Evolutionary conservation across 1,140 invertebrate species (phyloP).

Genomic region (Lineus longissimus): DNA sequence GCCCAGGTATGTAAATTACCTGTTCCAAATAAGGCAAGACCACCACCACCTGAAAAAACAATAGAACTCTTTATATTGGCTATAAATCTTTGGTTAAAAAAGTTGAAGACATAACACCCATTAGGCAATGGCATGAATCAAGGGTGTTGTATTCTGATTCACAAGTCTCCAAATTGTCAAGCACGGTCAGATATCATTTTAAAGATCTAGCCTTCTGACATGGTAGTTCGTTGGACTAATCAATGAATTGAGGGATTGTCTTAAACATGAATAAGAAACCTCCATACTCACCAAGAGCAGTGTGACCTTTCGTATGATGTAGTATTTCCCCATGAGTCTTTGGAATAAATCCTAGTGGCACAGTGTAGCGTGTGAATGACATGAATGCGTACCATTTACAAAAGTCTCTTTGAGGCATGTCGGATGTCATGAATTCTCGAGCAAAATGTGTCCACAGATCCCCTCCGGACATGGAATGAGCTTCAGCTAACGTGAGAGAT

Average conservation of each 20-base stretch:
- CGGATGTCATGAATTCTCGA: constrained; percentile 67
- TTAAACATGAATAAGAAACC: too few species aligned
- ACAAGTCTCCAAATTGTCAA: too few species aligned
- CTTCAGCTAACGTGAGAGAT: constrained; percentile 68
- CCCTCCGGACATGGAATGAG: constrained; percentile 69
- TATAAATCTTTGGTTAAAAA: too few species aligned
- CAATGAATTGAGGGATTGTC: too few species aligned
- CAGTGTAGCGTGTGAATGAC: constrained; percentile 77
- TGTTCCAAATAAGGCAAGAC: constrained; percentile 83
- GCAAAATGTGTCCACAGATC: constrained; percentile 83
- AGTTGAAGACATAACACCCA: too few species aligned
- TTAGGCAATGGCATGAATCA: too few species aligned
- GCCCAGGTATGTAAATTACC: constrained; percentile 91
- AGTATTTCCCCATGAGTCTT: constrained; percentile 71
- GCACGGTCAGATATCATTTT: too few species aligned
- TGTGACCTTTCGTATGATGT: constrained; percentile 71
- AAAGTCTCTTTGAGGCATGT: constrained; percentile 58
- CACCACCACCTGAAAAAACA: constrained; percentile 60
- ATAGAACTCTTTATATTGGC: constrained; percentile 4
- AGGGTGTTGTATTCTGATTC: too few species aligned
- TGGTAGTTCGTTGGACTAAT: too few species aligned
- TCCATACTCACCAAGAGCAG: constrained; percentile 70
- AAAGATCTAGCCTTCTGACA: too few species aligned
- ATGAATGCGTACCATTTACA: constrained; percentile 86
- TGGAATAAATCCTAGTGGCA: constrained; percentile 51